Base-by-base conservation (phyloP, 2,113 vertebrate species). In the Phylloscopus trochiloides region DNA sequence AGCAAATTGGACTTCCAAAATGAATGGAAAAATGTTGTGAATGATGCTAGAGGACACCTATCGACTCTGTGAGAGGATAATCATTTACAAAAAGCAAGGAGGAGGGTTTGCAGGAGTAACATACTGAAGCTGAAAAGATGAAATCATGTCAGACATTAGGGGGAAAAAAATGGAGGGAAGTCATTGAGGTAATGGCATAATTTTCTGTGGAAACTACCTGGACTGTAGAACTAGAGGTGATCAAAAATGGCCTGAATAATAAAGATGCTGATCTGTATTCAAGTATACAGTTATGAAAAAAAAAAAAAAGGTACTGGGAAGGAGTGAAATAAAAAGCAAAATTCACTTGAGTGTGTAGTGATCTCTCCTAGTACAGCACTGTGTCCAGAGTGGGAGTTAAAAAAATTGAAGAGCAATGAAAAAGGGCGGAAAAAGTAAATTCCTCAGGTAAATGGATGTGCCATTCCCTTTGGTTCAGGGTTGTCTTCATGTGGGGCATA, bases 1-100 rank as follows among this genome's bases (percentile, higher is more conserved):
- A 68, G 67, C 63, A 94, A 92, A 90, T 7, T 62, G 51, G 80
- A 80, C 63, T 90, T 93, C 51, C 51, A 88, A 88, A 94, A 77
- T 63, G 24, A 86, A 80, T 36, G 32, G 55, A 40, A 71, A 87
- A 90, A 83, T 1, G 4, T 59, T 90, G 50, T 83, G 68, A 86
- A 80, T 86, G 58, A 86, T 59, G 54, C 78, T 55, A 77, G 71
- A 95, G 62, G 63, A 90, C 51, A 62, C 31, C 58, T 86, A 58
- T 88, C 94, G 86, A 71, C 54, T 79, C 55, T 21, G 3, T 28
- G 68, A 93, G 71, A 90, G 74, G 75, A 73, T 90, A 78, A 78
- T 75, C 7, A 83, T 77, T 94, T 83, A 61, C 47, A 86, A 76
- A 86, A 90, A 55, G 51, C 31, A 63, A 71, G 59, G 47, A 93